Conservation (phyloP, 2,113 vertebrate genomes). For the Cyanistes caeruleus region DNA sequence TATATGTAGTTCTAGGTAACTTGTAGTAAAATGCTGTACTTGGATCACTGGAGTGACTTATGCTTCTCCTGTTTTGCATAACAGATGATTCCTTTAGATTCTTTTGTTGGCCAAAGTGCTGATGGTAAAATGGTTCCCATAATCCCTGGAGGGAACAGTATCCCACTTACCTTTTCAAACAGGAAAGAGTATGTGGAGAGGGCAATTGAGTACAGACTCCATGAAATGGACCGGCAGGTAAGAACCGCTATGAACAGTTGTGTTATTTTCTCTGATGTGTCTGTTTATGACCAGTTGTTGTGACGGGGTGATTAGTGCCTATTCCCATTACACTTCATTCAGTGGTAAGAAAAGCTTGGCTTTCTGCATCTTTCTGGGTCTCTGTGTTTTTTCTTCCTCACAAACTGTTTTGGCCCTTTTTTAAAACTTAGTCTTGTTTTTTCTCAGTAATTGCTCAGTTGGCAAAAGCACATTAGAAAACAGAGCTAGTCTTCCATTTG, state of each 20-base stretch:
- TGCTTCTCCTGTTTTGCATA: background rate
- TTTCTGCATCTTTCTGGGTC: background rate
- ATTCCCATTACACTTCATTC: background rate
- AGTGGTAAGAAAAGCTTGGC: background rate
- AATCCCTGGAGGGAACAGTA: constrained; percentile 87
- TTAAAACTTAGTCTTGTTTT: background rate
- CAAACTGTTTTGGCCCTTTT: background rate
- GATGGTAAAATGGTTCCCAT: constrained; percentile 90
- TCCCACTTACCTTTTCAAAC: constrained; percentile 87
- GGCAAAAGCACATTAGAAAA: background rate
- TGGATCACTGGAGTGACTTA: background rate
- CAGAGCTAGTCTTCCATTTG: background rate
- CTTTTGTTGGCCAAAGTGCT: constrained; percentile 87
- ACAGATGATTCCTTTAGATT: constrained; percentile 89
- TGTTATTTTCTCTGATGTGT: no score
- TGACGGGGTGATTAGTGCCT: background rate
- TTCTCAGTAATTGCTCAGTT: background rate
- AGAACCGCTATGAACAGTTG: background rate
- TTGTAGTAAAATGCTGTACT: background rate
- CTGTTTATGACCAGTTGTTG: no score
- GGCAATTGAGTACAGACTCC: constrained; percentile 85
- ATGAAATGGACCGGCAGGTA: constrained; percentile 87
- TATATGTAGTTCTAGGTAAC: background rate
- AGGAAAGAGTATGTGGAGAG: constrained; percentile 87
- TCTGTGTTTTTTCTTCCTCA: background rate